Base-by-base conservation (phyloP, 2,888 invertebrate genomes). In the Catocala nupta region DNA sequence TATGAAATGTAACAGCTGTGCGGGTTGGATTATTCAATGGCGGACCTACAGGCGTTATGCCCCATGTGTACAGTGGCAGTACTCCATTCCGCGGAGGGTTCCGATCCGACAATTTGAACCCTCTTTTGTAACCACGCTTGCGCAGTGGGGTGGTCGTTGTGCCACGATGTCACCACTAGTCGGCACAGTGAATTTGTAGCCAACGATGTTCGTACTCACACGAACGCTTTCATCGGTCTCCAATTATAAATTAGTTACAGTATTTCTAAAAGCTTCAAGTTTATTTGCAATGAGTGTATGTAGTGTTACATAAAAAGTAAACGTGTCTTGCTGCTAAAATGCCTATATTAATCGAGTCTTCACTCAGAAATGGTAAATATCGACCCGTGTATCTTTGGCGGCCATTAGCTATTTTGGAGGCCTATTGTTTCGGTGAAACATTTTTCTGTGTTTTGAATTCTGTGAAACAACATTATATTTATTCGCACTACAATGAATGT, bases 361-460 rank as follows among this genome's bases (percentile, higher is more conserved):
- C 81, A 79, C 87, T 78, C 75, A 86, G 82, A 85, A 90, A 88
- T 89, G 94, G 94, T 94, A 92, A 93, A 82, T 93, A 94, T 93
- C 85, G 93, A 93, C 91, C 90, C 77, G 81, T 81, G 72, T 82
- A 71, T 75, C 68, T 67, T 79, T 78, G 81, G 87, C 89, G 81
- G 91, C 92, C 92, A 92, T 92, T 88, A 82, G 54, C 55, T 73
- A 63, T 73, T 68, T 65, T 70, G 56, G 58, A 71, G 65, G 69
- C 71, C 66, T 75, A 63, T 72, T 72, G 70, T 72, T 68, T 50
- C 56, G 44, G 13, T 13, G 12, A 12, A n/a, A 44, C 33, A 34
- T 33, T 39, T 9, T 25, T 16, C 9, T 52, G 36, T 5, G 10
- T 39, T 39, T 39, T 39, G 36, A 9, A 9, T 8, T 8, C 6